Conservation (phyloP, 1,140 invertebrate species). For the Leptopilina clavipes region DNA sequence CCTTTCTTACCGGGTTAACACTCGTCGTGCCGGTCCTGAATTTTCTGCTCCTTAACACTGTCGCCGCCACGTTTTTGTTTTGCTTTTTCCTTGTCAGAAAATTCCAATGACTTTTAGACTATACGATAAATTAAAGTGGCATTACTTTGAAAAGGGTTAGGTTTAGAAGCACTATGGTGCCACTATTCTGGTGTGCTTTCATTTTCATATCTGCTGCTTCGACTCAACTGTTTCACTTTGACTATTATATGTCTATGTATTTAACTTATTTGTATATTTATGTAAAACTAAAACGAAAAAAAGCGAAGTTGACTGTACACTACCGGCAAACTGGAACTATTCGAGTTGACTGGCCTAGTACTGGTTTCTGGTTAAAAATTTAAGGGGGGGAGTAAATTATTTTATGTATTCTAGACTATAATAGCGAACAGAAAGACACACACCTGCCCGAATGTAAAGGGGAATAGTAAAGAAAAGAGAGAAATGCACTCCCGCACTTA, state of each 20-base stretch:
- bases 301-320: neutral
- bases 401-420: neutral
- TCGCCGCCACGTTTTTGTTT: conserved; percentile 28
- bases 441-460: neutral
- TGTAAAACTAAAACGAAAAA: neutral
- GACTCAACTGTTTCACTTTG: neutral
- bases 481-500: neutral
- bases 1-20: conserved; percentile 11
- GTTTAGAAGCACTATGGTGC: neutral
- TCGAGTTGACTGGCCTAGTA: conserved; percentile 8
- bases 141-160: neutral
- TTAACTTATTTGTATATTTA: neutral
- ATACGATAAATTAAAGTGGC: neutral
- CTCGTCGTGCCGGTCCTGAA: neutral
- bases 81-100: neutral
- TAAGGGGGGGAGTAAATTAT: neutral
- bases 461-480: neutral
- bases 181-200: neutral
- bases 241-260: too few relatives aligned
- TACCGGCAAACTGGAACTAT: neutral
- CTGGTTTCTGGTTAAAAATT: neutral
- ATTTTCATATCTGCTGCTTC: neutral
- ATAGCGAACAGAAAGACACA: neutral
- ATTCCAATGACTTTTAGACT: neutral
- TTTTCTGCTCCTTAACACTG: conserved; percentile 3